phyloP scores from a whole-genome alignment of 1,140 invertebrate species.

The Nixonia krombeini region DNA sequence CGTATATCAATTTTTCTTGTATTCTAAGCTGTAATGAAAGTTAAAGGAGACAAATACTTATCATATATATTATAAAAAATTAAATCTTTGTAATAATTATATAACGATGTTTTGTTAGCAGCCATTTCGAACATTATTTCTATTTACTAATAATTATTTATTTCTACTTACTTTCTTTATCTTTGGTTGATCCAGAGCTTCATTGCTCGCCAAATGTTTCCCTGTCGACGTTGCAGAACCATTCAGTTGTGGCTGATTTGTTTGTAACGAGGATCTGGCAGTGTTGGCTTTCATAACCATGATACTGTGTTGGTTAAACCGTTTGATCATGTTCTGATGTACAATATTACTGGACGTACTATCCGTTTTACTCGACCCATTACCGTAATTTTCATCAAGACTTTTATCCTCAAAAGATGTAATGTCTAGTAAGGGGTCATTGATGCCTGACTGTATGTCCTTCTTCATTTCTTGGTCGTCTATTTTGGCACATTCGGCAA shows the following conservation, averaged over 20 bases:
- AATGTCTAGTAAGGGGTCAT: conserved; percentile 86
- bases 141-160: too few relatives aligned
- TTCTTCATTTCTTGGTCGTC: conserved; percentile 91
- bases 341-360: conserved; percentile 79
- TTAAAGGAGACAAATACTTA: background rate
- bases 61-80: background rate
- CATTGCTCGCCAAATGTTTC: conserved; percentile 43
- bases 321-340: conserved; percentile 93
- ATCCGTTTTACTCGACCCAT: conserved; percentile 72
- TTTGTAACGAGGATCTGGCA: conserved; percentile 68
- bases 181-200: conserved; percentile 58
- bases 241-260: conserved; percentile 61
- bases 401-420: conserved; percentile 83
- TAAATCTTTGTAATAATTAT: background rate
- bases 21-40: conserved; percentile 73
- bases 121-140: too few relatives aligned
- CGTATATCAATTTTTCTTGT: conserved; percentile 85
- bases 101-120: too few relatives aligned
- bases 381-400: conserved; percentile 80
- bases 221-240: conserved; percentile 60
- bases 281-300: conserved; percentile 89
- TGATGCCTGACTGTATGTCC: conserved; percentile 83
- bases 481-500: conserved; percentile 96
- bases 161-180: conserved; percentile 61
- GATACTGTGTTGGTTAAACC: conserved; percentile 98